A percentile compares a stretch with the other conserved stretches of the same genome.
phyloP scores from a whole-genome alignment of 2,113 vertebrate genomes.

The Neoarius graeffei region DNA sequence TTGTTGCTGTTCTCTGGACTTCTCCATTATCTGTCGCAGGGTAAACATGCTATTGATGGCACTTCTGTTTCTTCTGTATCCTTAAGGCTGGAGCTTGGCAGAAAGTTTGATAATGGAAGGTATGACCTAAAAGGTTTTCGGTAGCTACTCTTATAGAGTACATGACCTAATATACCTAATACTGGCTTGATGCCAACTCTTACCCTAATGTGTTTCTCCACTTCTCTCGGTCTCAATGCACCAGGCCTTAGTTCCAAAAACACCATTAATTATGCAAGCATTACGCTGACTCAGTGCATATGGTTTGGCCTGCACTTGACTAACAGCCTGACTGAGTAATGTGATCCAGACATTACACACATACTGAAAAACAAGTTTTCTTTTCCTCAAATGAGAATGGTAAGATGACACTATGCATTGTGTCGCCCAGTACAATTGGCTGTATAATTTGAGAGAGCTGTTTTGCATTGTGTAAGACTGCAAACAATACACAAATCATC shows the following conservation, averaged over 20 bases:
- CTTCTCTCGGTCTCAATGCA: neutral
- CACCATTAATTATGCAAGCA: conserved; percentile 33
- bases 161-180: no score
- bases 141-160: neutral
- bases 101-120: neutral
- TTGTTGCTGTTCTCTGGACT: no score
- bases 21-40: no score
- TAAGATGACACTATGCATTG: conserved; percentile 2
- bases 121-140: neutral
- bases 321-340: conserved; percentile 13
- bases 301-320: conserved; percentile 21
- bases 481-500: neutral
- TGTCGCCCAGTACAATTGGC: neutral
- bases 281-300: neutral
- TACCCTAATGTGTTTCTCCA: neutral
- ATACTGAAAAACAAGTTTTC: conserved; percentile 31
- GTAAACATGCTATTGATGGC: no score
- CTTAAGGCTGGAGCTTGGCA: no score
- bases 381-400: conserved; percentile 12
- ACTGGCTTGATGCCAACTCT: neutral
- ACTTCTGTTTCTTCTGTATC: no score
- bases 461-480: neutral
- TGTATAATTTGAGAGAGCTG: neutral
- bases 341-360: conserved; percentile 18
- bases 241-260: conserved; percentile 23